Evolutionary conservation across 2,113 vertebrate species (phyloP).

Genomic region (Myiopsitta monachus): DNA sequence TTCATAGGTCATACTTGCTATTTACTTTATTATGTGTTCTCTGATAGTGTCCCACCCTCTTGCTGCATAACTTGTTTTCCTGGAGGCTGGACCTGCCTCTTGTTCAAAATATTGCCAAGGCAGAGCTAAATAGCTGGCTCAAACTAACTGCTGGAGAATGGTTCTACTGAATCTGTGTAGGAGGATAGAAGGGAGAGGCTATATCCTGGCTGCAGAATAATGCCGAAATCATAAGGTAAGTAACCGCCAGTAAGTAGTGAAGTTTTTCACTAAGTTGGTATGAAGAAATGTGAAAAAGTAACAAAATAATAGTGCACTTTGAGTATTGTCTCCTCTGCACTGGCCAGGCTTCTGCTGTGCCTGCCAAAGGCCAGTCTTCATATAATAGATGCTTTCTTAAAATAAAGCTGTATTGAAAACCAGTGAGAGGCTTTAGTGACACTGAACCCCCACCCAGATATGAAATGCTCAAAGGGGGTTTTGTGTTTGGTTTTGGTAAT

Average conservation of each 20-base stretch:
- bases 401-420: slow-evolving; percentile 61
- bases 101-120: slow-evolving; percentile 19
- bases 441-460: slow-evolving; percentile 57
- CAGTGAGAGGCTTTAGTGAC: slow-evolving; percentile 58
- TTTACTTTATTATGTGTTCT: slow-evolving; percentile 46
- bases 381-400: slow-evolving; percentile 64
- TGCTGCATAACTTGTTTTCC: slow-evolving; percentile 55
- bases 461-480: slow-evolving; percentile 43
- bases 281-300: slow-evolving; percentile 37
- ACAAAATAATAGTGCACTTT: slow-evolving; percentile 45
- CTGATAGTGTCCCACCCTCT: slow-evolving; percentile 47
- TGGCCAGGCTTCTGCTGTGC: slow-evolving; percentile 18
- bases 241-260: slow-evolving; percentile 10
- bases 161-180: slow-evolving; percentile 41
- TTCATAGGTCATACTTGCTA: not conserved
- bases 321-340: slow-evolving; percentile 5
- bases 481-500: not conserved
- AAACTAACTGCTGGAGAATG: slow-evolving; percentile 33
- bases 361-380: slow-evolving; percentile 37
- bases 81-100: slow-evolving; percentile 37
- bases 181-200: slow-evolving; percentile 51
- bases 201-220: slow-evolving; percentile 17
- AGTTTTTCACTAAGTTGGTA: slow-evolving; percentile 2
- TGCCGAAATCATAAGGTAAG: slow-evolving; percentile 18
- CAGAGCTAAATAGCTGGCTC: slow-evolving; percentile 37